Base-by-base conservation (phyloP, 1,140 invertebrate species). In the Drosophila chauvacae region DNA sequence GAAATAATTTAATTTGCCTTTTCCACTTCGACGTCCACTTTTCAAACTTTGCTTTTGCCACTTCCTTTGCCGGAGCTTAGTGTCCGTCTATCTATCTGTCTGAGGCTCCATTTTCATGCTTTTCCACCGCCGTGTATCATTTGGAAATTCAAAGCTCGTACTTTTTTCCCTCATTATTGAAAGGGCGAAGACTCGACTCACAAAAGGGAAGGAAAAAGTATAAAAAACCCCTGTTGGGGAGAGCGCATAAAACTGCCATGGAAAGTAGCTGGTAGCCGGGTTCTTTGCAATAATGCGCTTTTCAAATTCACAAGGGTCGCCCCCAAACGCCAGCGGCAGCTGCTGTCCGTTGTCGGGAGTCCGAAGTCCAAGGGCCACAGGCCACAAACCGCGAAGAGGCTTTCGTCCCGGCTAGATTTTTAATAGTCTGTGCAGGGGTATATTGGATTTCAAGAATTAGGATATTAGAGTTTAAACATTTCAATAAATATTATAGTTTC, bases 1-100 rank as follows among this genome's bases (percentile, higher is more conserved):
- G 81, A 84, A 69, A 84, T 84, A 84, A 85, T 85, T 85, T 85
- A 85, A 85, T 85, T 85, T 85, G 81, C 82, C 81, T 86, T 85
- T 81, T 85, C 82, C 81, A 81, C 81, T 81, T 85, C 77, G 81
- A 77, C 81, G 81, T 85, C 81, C 81, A 85, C 74, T 81, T 85
- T 85, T 77, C 82, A 81, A 85, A 85, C 82, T 85, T 85, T 83
- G 76, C 80, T 75, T 85, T 75, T 57, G 69, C 65, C 68, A 77
- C 83, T 77, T 81, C 77, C 72, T 74, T 73, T 80, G 66, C 66
- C 48, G 65, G 68, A 62, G 63, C 84, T 76, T 85, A 64, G 55
- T 84, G 72, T 77, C 70, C 66, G 79, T 68, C 59, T 64, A 28
- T 60, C 60, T 51, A 42, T 39, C 51, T 78, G 64, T 63, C 64